Conservation (phyloP, 2,888 invertebrate genomes). For the Calameuta pallipes region DNA sequence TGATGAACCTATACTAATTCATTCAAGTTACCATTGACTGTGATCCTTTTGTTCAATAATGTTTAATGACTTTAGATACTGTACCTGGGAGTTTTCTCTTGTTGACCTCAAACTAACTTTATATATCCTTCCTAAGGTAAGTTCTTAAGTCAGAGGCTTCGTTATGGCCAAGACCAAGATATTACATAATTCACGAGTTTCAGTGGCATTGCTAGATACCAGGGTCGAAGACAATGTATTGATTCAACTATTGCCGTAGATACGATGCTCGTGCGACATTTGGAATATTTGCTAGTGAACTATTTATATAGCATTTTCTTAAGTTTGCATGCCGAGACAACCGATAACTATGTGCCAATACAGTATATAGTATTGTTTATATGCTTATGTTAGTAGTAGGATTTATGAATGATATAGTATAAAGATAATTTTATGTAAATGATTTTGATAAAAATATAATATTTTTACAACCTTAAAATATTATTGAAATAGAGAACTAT, state of each 20-base stretch:
- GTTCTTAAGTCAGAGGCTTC: background rate
- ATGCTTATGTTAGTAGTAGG: background rate
- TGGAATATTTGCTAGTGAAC: background rate
- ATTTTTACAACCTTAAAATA: background rate
- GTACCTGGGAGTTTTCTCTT: background rate
- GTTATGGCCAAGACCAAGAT: background rate
- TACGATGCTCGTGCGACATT: background rate
- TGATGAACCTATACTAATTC: background rate
- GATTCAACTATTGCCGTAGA: constrained; percentile 10
- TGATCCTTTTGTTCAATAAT: background rate
- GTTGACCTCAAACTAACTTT: background rate
- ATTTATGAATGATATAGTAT: background rate
- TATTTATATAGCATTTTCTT: background rate
- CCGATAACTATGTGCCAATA: background rate
- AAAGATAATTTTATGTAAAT: background rate
- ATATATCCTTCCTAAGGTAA: background rate
- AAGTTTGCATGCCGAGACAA: too few species aligned
- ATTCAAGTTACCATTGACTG: background rate
- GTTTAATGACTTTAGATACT: background rate
- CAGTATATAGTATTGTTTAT: background rate
- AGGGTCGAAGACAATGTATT: constrained; percentile 3
- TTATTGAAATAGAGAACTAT: background rate
- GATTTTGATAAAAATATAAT: background rate
- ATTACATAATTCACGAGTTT: background rate
- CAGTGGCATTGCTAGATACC: constrained; percentile 5